phyloP scores from a whole-genome alignment of 2,113 vertebrate genomes.

The Psittacula cyanocephala region DNA sequence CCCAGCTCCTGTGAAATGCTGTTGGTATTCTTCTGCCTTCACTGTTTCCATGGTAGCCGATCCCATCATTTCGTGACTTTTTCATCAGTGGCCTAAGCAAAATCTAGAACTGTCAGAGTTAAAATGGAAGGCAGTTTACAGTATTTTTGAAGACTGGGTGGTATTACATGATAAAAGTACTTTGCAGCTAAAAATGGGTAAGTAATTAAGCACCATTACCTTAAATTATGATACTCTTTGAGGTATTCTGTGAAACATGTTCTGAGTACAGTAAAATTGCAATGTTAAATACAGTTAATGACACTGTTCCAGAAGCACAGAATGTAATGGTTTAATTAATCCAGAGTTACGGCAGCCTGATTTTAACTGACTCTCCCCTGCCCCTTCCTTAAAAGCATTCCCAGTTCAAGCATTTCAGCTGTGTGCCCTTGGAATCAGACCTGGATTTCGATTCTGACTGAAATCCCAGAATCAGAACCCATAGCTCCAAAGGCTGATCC shows the following conservation, averaged over 20 bases:
- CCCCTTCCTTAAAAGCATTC: neutral
- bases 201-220: constrained; percentile 55
- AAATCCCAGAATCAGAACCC: neutral
- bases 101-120: constrained; percentile 13
- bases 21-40: constrained; percentile 19
- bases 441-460: neutral
- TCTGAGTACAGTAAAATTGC: constrained; percentile 5
- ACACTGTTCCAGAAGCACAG: constrained; percentile 29
- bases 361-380: neutral
- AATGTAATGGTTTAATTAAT: constrained; percentile 4
- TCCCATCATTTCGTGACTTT: neutral
- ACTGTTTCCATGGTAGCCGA: constrained; percentile 43
- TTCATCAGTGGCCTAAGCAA: constrained; percentile 34
- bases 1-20: neutral
- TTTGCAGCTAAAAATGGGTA: neutral
- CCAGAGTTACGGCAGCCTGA: neutral
- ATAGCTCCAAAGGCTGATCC: neutral
- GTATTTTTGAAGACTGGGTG: neutral
- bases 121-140: constrained; percentile 2
- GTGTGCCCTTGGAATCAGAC: neutral
- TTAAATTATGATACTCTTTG: neutral
- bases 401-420: neutral
- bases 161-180: neutral
- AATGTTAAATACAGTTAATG: constrained; percentile 29
- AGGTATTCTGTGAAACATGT: neutral